phyloP scores from a whole-genome alignment of 2,113 vertebrate species.

The Podarcis cretensis region DNA sequence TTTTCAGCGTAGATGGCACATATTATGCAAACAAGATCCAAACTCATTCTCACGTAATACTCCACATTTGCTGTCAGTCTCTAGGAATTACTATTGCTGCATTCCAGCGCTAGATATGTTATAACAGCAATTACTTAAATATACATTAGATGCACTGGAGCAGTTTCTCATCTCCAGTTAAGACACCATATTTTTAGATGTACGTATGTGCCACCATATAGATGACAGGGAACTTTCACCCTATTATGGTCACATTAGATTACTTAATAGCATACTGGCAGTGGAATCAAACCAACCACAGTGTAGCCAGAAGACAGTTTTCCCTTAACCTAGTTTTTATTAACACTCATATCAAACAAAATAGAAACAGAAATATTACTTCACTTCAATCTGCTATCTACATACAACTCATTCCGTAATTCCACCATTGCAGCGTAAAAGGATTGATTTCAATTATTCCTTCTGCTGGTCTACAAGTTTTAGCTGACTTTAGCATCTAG shows the following conservation, averaged over 20 bases:
- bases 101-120: constrained; percentile 59
- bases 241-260: constrained; percentile 1
- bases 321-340: background rate
- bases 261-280: constrained; percentile 34
- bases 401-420: background rate
- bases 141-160: constrained; percentile 53
- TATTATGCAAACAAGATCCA: constrained; percentile 63
- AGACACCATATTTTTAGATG: constrained; percentile 64
- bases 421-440: background rate
- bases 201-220: constrained; percentile 24
- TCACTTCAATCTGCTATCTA: background rate
- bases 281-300: background rate
- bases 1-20: constrained; percentile 73
- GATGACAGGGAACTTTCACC: constrained; percentile 16
- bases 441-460: background rate
- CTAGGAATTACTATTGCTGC: constrained; percentile 48
- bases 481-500: background rate
- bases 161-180: constrained; percentile 58
- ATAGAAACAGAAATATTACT: background rate
- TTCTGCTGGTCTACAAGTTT: background rate
- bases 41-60: constrained; percentile 60
- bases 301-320: background rate
- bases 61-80: constrained; percentile 44
- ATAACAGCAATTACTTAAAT: constrained; percentile 60
- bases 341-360: background rate